Base-by-base conservation (phyloP, 2,888 invertebrate genomes). In the Myopa testacea region DNA sequence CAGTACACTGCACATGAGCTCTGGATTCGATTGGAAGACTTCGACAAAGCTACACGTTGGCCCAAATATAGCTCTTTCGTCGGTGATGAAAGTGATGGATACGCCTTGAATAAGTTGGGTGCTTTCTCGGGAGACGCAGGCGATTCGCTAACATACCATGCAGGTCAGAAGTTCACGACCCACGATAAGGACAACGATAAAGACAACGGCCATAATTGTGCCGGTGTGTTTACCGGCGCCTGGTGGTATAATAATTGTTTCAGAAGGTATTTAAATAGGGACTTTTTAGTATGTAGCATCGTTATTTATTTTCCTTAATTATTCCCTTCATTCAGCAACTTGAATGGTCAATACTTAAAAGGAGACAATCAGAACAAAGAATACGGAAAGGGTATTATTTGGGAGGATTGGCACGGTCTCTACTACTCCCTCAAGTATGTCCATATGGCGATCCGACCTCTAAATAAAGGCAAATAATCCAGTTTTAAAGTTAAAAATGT, bases 241-340 rank as follows among this genome's bases (percentile, higher is more conserved):
- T 94, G 94, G 94, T 94, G 94, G 94, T 93, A 93, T 85, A 92
- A 91, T 82, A 91, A 92, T 65, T 93, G 93, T 82, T 93, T 93
- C 80, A 91, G 91, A 81, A 92, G 92, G 92, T 92, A n/a, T 45
- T 38, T 14, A 26, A 26, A 26, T n/a, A 52, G 52, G 8, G 14
- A 14, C 14, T 14, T 52, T 8, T 12, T 12, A 26, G 52, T 52
- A 12, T 1, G 1, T 12, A 16, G 58, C 19, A n/a, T 10, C 19
- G 26, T 19, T 63, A 8, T 63, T 63, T 63, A 8, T 26, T 63
- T 26, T 4, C 7, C 6, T 60, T 19, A 60, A 19, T 60, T 10
- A 60, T 60, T 16, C 7, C 7, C 12, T 34, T 8, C 34, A 26
- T 34, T 63, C 62, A 40, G 68, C 45, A 63, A 63, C 62, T 34